phyloP scores from a whole-genome alignment of 2,113 vertebrate species.

The Poeciliopsis turrubarensis region DNA sequence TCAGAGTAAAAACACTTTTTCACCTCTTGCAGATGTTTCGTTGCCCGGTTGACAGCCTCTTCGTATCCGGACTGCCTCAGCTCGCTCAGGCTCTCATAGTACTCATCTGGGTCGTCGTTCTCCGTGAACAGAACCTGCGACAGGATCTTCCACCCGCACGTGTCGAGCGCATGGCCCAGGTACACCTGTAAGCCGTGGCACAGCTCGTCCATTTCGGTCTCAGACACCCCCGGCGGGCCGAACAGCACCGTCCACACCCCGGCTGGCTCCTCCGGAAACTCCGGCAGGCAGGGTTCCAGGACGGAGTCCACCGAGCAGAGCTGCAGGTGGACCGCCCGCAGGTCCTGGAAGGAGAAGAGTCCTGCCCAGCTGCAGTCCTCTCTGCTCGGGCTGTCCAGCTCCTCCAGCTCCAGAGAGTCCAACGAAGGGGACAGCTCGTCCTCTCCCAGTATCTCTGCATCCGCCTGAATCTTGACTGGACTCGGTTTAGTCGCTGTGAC shows the following conservation, averaged over 20 bases:
- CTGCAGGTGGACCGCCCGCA: conserved; percentile 89
- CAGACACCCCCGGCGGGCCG: conserved; percentile 81
- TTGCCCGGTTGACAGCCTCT: conserved; percentile 87
- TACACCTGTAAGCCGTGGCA: conserved; percentile 89
- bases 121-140: conserved; percentile 94
- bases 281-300: conserved; percentile 90
- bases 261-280: conserved; percentile 91
- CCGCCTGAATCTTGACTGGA: too few species aligned
- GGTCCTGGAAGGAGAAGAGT: conserved; percentile 94
- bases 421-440: conserved; percentile 55
- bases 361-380: conserved; percentile 97
- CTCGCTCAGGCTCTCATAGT: conserved; percentile 96
- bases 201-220: conserved; percentile 85
- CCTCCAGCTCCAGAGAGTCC: conserved; percentile 65
- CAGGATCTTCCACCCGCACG: conserved; percentile 96
- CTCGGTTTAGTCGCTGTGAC: too few species aligned
- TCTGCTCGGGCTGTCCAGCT: conserved; percentile 63
- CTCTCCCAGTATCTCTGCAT: conserved; percentile 57
- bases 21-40: conserved; percentile 91
- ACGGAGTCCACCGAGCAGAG: conserved; percentile 92
- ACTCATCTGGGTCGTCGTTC: conserved; percentile 92
- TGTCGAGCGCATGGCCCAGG: conserved; percentile 91
- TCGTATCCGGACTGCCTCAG: conserved; percentile 92
- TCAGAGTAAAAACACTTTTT: conserved; percentile 25
- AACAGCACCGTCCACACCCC: conserved; percentile 95